Evolutionary conservation across 1,140 invertebrate genomes (phyloP).

Genomic region (Anoplophora glabripennis): DNA sequence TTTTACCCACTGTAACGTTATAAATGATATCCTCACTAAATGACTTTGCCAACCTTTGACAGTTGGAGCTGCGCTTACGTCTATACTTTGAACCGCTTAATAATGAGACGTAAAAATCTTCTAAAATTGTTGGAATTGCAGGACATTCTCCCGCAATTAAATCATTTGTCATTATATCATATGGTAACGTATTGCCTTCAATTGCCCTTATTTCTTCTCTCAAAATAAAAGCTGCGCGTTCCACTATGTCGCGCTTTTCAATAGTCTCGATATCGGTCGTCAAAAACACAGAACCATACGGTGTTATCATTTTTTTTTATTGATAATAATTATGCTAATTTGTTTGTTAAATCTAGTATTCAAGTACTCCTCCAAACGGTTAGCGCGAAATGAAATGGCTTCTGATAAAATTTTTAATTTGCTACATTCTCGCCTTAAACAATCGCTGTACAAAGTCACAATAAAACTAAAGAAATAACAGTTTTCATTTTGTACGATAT

Average conservation of each 20-base stretch:
- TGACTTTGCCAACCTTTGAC: background rate
- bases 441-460: background rate
- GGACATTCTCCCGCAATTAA: conserved; percentile 29
- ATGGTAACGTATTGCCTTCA: conserved; percentile 15
- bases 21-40: conserved; percentile 1
- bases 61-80: background rate
- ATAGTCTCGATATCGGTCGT: conserved; percentile 24
- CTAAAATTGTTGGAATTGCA: background rate
- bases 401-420: conserved; percentile 9
- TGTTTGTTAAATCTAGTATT: no score
- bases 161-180: conserved; percentile 20
- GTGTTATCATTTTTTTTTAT: conserved; percentile 21
- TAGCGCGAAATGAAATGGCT: conserved; percentile 6
- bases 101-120: conserved; percentile 2
- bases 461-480: conserved; percentile 7
- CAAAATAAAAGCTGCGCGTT: conserved; percentile 25
- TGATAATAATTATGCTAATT: conserved; percentile 10
- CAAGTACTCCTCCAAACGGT: no score
- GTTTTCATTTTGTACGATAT: background rate
- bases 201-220: conserved; percentile 19
- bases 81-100: background rate
- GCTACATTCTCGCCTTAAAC: background rate
- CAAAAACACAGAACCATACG: conserved; percentile 15
- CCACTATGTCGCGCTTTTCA: conserved; percentile 22
- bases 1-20: conserved; percentile 22